Base-by-base conservation (phyloP, 1,140 invertebrate species). In the Agrypnia vestita region DNA sequence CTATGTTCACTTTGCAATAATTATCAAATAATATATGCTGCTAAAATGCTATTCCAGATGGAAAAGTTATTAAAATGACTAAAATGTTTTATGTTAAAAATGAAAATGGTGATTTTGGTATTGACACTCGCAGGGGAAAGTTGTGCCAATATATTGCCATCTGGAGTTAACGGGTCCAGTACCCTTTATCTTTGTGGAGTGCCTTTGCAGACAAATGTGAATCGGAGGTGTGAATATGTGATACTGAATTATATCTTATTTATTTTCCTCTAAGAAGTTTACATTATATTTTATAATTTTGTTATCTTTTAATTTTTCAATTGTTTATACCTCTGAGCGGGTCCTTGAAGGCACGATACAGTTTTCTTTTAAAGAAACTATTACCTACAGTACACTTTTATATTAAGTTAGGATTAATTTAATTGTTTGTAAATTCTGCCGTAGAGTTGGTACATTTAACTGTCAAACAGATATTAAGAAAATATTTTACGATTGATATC, bases 201-300 rank as follows among this genome's bases (percentile, higher is more conserved):
- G 67, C 67, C 67, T 71, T 71, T 21, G 7, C 12, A 51, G 15
- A 3, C 49, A 51, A 13, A 71, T 19, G 46, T 25, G 46, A 71
- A 25, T 11, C 35, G 62, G 43, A 12, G 1, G 67, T 21, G 64
- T 11, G n/a, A 51, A 11, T 51, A 67, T 71, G 67, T 71, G 67
- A 71, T 71, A 71, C 51, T 6, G 49, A 51, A 47, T 51, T 53
- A 44, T 51, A 51, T 51, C 46, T 69, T 25, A 53, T 71, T 71
- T 71, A 64, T 64, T 64, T 43, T 35, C 35, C 10, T 3, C 35
- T 64, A 64, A 44, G 12, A 35, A 25, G 53, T 80, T 62, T 79
- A 75, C 64, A 74, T 82, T 81, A 77, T 44, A 47, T 46, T 25
- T 43, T 12, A 53, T 49, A 56, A 56, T 59, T 21, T 59, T 15